Base-by-base conservation (phyloP, 2,888 invertebrate species). In the Zygaena filipendulae region DNA sequence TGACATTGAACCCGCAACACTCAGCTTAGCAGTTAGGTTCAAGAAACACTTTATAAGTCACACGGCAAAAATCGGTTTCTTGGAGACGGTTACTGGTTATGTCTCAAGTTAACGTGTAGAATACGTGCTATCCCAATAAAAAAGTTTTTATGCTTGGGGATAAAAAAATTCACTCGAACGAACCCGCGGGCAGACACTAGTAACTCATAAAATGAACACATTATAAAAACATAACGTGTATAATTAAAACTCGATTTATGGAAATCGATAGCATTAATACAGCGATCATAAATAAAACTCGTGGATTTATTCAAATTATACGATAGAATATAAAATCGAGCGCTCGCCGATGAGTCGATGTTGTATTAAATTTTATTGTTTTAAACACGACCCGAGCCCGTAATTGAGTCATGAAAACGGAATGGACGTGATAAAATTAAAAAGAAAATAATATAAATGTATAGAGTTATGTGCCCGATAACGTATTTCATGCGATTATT, bases 211-310 rank as follows among this genome's bases (percentile, higher is more conserved):
- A 24, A 30, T 8, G 25, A 36, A 40, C 32, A 39, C 35, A 39
- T 45, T 43, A 47, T 46, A 49, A 47, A 50, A 40, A 39, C 35
- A 37, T 35, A 33, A 42, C 52, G 51, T 47, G 28, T 55, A 40
- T 56, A 61, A 64, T 64, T 64, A 63, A 51, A 54, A 39, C 38
- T 31, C 43, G 42, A 61, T 62, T 60, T 59, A 62, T 60, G 52
- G 48, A 52, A 53, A 59, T 55, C 47, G 49, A 57, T 58, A 48
- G 50, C 48, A 51, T 62, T 59, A 62, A 56, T 58, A 44, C 52
- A 25, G 20, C n/a, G n/a, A n/a, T 41, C 42, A 55, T 67, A 64
- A 62, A 66, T 61, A 53, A 57, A 46, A 47, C 21, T 30, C 33
- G 45, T n/a, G 38, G 33, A 43, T 43, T 44, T 44, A 39, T 49